These are phyloP conservation scores for Nixonia krombeini DNA, from an alignment of 1,140 invertebrate species.

Conservation along the genomic window DNA sequence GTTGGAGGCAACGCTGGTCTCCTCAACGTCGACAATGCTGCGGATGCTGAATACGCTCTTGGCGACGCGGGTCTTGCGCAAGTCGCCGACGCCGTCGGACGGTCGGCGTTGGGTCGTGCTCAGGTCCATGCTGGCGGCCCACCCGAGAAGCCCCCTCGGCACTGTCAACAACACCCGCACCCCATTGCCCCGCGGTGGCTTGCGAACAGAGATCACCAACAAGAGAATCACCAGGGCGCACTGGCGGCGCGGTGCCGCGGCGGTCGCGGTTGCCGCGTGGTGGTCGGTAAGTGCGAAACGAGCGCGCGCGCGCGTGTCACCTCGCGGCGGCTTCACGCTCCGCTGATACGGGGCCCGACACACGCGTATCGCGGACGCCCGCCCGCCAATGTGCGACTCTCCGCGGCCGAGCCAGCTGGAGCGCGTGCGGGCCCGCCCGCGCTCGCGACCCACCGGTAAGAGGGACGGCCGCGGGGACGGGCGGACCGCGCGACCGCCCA, in stretches of 20 bases:
- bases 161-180: not conserved
- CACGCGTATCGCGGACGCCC: slow-evolving; percentile 64
- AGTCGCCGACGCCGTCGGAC: slow-evolving; percentile 54
- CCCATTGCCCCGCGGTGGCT: not conserved
- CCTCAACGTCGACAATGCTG: slow-evolving; percentile 73
- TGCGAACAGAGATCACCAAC: no score
- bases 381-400: slow-evolving; percentile 63
- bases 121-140: slow-evolving; percentile 59
- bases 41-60: slow-evolving; percentile 75
- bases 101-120: slow-evolving; percentile 64
- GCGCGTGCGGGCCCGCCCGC: no score
- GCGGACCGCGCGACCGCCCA: slow-evolving; percentile 47
- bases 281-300: no score
- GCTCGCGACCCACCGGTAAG: slow-evolving; percentile 16
- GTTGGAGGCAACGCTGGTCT: slow-evolving; percentile 42
- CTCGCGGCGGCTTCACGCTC: slow-evolving; percentile 10
- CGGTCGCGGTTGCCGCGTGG: no score
- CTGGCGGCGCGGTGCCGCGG: no score
- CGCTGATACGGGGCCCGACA: slow-evolving; percentile 27
- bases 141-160: not conserved
- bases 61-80: slow-evolving; percentile 70
- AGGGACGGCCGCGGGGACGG: slow-evolving; percentile 52
- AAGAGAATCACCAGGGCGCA: not conserved
- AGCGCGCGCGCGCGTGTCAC: slow-evolving; percentile 23
- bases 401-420: slow-evolving; percentile 37